phyloP scores from a whole-genome alignment of 1,140 invertebrate species.

The Hypsibius dujardini region DNA sequence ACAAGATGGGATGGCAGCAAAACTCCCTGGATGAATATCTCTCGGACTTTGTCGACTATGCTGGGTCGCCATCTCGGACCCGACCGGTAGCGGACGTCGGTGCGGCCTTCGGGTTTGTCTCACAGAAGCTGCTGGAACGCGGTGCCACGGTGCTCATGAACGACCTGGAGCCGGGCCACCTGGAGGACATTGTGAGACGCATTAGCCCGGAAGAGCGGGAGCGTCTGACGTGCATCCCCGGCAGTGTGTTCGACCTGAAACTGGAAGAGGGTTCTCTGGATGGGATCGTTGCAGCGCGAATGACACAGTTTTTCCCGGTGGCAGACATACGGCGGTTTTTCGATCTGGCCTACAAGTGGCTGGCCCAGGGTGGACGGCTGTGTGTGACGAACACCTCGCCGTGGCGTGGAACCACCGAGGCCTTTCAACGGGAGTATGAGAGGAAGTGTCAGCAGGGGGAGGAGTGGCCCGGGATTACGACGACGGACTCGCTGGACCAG shows the following conservation, averaged over 20 bases:
- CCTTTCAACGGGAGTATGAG: not conserved
- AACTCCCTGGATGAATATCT: constrained; percentile 1
- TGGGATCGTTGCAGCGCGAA: not conserved
- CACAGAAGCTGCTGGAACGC: not conserved
- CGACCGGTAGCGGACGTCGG: not conserved
- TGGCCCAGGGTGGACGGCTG: not conserved
- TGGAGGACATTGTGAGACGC: not conserved
- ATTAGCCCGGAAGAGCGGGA: not conserved
- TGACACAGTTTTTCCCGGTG: not conserved
- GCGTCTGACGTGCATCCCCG: not conserved
- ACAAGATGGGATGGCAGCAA: constrained; percentile 5
- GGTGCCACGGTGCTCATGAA: not conserved
- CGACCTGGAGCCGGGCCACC: not conserved
- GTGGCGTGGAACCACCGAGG: not conserved
- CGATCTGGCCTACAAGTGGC: not conserved
- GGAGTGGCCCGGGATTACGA: constrained; percentile 4
- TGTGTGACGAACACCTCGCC: not conserved
- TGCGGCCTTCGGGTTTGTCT: not conserved
- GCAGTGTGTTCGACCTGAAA: not conserved
- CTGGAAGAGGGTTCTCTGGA: not conserved
- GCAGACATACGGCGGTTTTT: not conserved
- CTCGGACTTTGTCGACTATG: not conserved
- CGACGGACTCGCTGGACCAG: not conserved
- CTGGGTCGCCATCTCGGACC: not conserved
- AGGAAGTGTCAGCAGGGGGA: not conserved